phyloP scores from a whole-genome alignment of 2,797 vertebrate genomes.

The Jordanella pulchra region DNA sequence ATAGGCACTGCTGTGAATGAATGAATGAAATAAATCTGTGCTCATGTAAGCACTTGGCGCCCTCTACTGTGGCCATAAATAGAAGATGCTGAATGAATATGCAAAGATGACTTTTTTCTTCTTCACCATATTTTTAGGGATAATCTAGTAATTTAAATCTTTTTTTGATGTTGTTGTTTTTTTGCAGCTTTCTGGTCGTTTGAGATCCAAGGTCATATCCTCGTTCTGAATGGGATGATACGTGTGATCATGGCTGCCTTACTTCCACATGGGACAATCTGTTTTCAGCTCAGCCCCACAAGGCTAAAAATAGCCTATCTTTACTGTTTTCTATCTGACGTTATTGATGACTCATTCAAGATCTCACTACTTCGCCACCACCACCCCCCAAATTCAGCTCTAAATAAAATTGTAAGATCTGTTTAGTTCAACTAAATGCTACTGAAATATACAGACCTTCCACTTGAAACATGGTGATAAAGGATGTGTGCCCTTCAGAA shows the following conservation, averaged over 20 bases:
- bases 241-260: conserved; percentile 46
- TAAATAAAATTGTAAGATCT: not conserved
- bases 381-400: conserved; percentile 15
- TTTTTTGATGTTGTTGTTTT: not conserved
- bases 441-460: not conserved
- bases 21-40: conserved; percentile 29
- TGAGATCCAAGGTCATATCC: not conserved
- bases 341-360: conserved; percentile 72
- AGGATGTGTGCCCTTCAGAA: not conserved
- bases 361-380: conserved; percentile 34
- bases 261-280: conserved; percentile 53
- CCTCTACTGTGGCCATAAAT: conserved; percentile 50
- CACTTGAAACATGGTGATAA: too few species aligned
- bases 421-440: not conserved
- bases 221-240: conserved; percentile 10
- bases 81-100: not conserved
- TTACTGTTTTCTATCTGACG: conserved; percentile 58
- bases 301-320: conserved; percentile 74
- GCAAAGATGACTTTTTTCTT: not conserved
- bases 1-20: conserved; percentile 50
- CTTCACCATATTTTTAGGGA: not conserved
- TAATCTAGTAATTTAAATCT: not conserved
- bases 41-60: conserved; percentile 32
- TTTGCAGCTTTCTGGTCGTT: not conserved
- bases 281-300: conserved; percentile 56